These are phyloP conservation scores for Helicolenus hilgendorfi DNA, from an alignment of 2,797 vertebrate species.

Conservation along the genomic window DNA sequence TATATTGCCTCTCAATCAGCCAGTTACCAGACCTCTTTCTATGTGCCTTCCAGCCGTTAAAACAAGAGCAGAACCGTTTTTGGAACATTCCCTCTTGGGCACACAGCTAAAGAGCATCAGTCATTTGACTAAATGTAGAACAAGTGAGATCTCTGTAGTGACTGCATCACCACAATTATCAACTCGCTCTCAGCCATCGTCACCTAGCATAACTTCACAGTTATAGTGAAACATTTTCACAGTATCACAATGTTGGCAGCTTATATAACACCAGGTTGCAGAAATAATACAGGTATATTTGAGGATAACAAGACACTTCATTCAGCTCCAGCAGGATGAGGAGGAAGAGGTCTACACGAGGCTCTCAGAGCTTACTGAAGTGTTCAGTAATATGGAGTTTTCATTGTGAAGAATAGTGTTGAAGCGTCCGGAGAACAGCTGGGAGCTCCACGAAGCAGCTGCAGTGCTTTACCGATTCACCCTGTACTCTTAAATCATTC, in stretches of 20 bases:
- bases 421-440: constrained; percentile 40
- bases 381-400: background rate
- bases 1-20: constrained; percentile 23
- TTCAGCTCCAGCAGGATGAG: constrained; percentile 1
- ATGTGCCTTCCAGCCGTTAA: constrained; percentile 11
- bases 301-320: background rate
- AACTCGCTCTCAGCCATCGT: constrained; percentile 17
- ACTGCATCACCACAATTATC: constrained; percentile 28
- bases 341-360: background rate
- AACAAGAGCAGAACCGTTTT: constrained; percentile 10
- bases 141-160: constrained; percentile 5
- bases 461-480: constrained; percentile 55
- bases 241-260: background rate
- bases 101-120: constrained; percentile 1
- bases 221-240: constrained; percentile 21
- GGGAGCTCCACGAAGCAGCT: constrained; percentile 51
- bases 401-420: constrained; percentile 7
- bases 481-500: constrained; percentile 81
- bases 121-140: constrained; percentile 14
- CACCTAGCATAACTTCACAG: constrained; percentile 26
- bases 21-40: background rate
- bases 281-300: constrained; percentile 8
- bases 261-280: background rate
- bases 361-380: constrained; percentile 7
- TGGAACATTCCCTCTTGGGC: background rate